These are phyloP conservation scores for Heliconius hermathena DNA, from an alignment of 1,140 invertebrate species.

Conservation along the genomic window DNA sequence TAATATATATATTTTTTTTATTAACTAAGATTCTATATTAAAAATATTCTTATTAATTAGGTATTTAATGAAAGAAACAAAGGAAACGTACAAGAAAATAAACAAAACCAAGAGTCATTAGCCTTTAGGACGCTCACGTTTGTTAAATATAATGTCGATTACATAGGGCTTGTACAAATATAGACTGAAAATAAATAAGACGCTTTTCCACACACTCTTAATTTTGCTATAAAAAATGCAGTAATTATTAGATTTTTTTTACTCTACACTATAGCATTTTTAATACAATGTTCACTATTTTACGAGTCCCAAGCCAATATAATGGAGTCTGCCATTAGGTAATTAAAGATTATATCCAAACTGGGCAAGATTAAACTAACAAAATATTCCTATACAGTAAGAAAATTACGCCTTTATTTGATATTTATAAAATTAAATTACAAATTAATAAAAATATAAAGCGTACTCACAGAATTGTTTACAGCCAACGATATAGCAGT, in stretches of 20 bases:
- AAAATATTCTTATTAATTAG: not conserved
- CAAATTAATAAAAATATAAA: slow-evolving; percentile 23
- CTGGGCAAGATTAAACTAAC: not conserved
- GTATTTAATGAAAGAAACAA: slow-evolving; percentile 15
- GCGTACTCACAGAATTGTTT: slow-evolving; percentile 73
- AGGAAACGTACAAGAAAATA: slow-evolving; percentile 37
- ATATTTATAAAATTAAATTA: slow-evolving; percentile 27
- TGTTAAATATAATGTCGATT: slow-evolving; percentile 21
- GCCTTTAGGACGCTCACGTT: slow-evolving; percentile 42
- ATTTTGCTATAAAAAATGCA: not conserved
- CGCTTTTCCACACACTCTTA: not conserved
- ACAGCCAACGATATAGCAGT: slow-evolving; percentile 66
- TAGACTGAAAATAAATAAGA: slow-evolving; percentile 24
- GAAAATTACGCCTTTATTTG: slow-evolving; percentile 17
- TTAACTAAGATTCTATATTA: not conserved
- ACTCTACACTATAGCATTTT: not conserved
- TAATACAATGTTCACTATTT: slow-evolving; percentile 23
- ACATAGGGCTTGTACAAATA: not conserved
- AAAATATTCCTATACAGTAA: slow-evolving; percentile 20
- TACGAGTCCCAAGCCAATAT: slow-evolving; percentile 53
- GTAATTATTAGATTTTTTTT: not conserved
- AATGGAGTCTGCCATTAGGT: slow-evolving; percentile 63
- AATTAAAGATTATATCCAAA: slow-evolving; percentile 36
- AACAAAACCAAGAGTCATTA: slow-evolving; percentile 45
- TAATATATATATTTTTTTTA: slow-evolving; percentile 5